Percentiles rank a stretch among this genome's conserved stretches.
These are phyloP conservation scores for Poecile atricapillus DNA, from an alignment of 2,113 vertebrate species.

Conservation along the genomic window DNA sequence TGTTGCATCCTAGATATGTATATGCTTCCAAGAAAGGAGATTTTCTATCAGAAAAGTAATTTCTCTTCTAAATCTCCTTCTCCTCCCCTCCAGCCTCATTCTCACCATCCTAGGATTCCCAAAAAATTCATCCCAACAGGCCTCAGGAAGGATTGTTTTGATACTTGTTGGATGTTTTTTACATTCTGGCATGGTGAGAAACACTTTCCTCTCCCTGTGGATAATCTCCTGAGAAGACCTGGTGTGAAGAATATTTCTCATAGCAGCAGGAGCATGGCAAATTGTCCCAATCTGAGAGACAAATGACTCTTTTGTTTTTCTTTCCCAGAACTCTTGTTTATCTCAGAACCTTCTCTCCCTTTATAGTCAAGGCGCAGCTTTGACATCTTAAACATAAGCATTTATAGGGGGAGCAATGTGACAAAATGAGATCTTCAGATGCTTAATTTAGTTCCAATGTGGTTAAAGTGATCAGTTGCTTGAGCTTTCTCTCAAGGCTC, in stretches of 20 bases:
- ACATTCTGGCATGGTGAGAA: not conserved
- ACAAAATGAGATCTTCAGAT: slow-evolving; percentile 31
- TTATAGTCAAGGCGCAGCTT: not conserved
- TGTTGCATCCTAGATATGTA: not conserved
- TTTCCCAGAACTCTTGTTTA: slow-evolving; percentile 30
- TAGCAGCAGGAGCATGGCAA: slow-evolving; percentile 1
- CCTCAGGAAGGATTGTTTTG: not conserved
- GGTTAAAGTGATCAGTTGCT: slow-evolving; percentile 14
- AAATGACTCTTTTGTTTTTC: slow-evolving; percentile 20
- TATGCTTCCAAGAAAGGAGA: not conserved
- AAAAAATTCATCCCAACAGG: not conserved
- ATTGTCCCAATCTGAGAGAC: slow-evolving; percentile 8
- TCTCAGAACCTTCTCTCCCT: not conserved
- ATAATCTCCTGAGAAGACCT: slow-evolving; percentile 30
- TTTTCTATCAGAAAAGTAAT: not conserved
- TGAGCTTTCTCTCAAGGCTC: slow-evolving; percentile 23
- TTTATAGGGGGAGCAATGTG: not conserved
- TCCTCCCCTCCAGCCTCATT: not conserved
- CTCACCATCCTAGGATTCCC: not conserved
- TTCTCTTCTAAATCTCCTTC: not conserved
- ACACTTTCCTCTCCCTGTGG: slow-evolving; percentile 5
- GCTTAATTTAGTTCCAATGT: slow-evolving; percentile 39
- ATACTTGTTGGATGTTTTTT: not conserved
- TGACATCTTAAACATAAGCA: slow-evolving; percentile 28
- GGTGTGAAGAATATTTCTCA: slow-evolving; percentile 19